Base-by-base conservation (phyloP, 2,888 invertebrate species). In the Leptopilina myrica region DNA sequence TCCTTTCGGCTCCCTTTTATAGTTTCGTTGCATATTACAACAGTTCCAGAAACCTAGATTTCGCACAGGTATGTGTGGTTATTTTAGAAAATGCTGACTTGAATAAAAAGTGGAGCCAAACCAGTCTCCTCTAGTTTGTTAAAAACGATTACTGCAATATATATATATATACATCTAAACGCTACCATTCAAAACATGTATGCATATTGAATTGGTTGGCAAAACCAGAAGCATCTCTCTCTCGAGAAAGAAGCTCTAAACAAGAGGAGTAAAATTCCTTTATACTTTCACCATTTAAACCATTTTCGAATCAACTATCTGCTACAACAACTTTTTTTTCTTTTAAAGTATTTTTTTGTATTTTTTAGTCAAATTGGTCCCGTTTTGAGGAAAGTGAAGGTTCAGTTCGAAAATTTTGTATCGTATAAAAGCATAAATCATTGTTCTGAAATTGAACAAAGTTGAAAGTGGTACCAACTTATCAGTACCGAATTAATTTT, bases 71-170 rank as follows among this genome's bases (percentile, higher is more conserved):
- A 11, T 65, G 14, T 65, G 65, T 12, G 43, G 67, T 46, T 67
- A 67, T 46, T 67, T 20, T 67, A 67, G 67, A 15, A 67, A 67
- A 67, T 49, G 15, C 33, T 33, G 67, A 67, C 67, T 67, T 14
- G 67, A 67, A 20, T 67, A 8, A 67, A 67, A 67, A 67, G 46
- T 67, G 46, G 46, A 46, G 67, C 67, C 46, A 67, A 67, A 49
- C 67, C 67, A 67, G 20, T 46, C 49, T 43, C 66, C 43, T 46
- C 46, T 67, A 11, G 67, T 62, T 49, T 62, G 62, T 67, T 67
- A 67, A 67, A 20, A 67, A 20, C 15, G 67, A 67, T 15, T 67
- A 67, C 6, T 4, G 9, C 46, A 49, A 67, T 2, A 46, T 46
- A 46, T 46, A 46, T 46, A 3, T 46, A 46, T 46, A 46, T 46